Evolutionary conservation across 53 echinoderm and acorn worm species (phyloP), one percentile per base, ranked within the genome.

Genomic region (Zoroaster sp.): DNA sequence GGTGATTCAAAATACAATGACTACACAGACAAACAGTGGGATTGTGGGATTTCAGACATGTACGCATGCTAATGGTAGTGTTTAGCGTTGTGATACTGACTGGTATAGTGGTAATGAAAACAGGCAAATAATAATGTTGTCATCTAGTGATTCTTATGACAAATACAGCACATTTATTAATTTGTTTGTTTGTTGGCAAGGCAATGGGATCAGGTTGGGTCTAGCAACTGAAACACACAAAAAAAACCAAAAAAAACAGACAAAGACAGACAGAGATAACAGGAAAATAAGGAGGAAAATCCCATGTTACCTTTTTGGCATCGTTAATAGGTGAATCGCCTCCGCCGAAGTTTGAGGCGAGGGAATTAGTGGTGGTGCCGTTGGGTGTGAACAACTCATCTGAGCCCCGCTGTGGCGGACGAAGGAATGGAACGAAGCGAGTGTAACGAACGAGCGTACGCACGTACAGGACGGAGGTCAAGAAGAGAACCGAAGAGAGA

Each of bases 251-350:
- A 30, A 4, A 17, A 72, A 78, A 47, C 32, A 87, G 32, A 75
- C 63, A 74, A 69, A 52, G 47, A 75, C 51, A 65, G 49, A 49
- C 40, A 14, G 63, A 52, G 47, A 38, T 33, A 55, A 45, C 36
- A 53, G 71, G 39, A 33, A 66, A 44, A 42, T 51, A 89, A 80
- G 18, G 31, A 79, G 71, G 32, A 72, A 83, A 52, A 85, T n/a
- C 85, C 85, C 40, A 44, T 69, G 46, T 92, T 93, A 95, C 95
- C 95, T 95, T 95, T 89, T 95, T 95, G 89, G 95, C 95, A 75
- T 95, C 95, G 86, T 93, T 95, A 88, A 88, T 93, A 83, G 93
- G 89, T 73, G 95, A 93, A 88, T 88, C 90, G 52, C 90, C 91
- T 65, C 83, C 93, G 66, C 77, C 83, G 79, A 82, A 83, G 85